These are phyloP conservation scores for Oxytorus armatus DNA, from an alignment of 2,888 invertebrate species.

Conservation along the genomic window DNA sequence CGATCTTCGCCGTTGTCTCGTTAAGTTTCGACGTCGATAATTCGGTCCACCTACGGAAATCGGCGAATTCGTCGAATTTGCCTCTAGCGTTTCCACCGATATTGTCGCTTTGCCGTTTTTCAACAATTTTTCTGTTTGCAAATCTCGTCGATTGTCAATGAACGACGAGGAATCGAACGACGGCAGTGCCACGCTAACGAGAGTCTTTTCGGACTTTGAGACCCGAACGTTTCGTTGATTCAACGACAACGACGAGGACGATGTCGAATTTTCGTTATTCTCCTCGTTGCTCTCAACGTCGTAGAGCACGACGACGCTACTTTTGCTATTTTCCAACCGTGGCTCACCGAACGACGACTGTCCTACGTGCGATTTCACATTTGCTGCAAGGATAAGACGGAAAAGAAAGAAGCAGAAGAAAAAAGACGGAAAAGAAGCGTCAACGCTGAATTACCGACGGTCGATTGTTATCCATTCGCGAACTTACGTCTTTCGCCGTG, in stretches of 20 bases:
- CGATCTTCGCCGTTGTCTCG: constrained; percentile 24
- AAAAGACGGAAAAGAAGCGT: not conserved
- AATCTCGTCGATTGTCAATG: constrained; percentile 27
- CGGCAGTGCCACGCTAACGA: constrained; percentile 63
- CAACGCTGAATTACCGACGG: too few species aligned
- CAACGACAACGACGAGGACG: constrained; percentile 46
- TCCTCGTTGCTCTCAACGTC: constrained; percentile 68
- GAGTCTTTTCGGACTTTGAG: constrained; percentile 73
- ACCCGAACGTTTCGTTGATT: constrained; percentile 64
- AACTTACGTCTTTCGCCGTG: constrained; percentile 72
- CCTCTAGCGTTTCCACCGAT: constrained; percentile 16
- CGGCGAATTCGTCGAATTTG: constrained; percentile 28
- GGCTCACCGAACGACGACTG: constrained; percentile 29
- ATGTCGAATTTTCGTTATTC: constrained; percentile 37
- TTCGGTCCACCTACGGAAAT: not conserved
- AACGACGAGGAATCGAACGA: too few species aligned
- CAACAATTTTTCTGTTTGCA: not conserved
- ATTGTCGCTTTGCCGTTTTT: not conserved
- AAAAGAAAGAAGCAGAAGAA: not conserved
- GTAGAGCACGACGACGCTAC: constrained; percentile 78
- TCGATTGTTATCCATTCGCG: not conserved
- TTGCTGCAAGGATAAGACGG: constrained; percentile 57
- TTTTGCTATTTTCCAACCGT: constrained; percentile 75
- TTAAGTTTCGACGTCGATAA: constrained; percentile 24
- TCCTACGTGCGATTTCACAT: constrained; percentile 64